Evolutionary conservation across 2,797 vertebrate species (phyloP).

Genomic region (Pitangus sulphuratus): DNA sequence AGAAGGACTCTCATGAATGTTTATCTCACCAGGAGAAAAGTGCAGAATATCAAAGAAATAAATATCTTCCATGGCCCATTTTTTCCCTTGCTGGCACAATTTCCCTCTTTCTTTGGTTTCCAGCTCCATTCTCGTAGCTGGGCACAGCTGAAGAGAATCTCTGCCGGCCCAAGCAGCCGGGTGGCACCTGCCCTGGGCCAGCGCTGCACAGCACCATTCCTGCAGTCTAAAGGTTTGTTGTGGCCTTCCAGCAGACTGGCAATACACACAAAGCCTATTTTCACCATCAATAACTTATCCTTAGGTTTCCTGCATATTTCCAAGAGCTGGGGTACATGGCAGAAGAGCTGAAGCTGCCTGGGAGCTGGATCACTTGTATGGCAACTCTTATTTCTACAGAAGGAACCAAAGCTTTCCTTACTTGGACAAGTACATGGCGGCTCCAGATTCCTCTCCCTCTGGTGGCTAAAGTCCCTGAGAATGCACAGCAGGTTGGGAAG

Average conservation of each 20-base stretch:
- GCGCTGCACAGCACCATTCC: fast-evolving
- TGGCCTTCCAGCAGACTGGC: not conserved
- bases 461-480: not conserved
- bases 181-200: fast-evolving
- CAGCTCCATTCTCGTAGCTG: not conserved
- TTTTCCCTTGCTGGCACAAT: not conserved
- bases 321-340: fast-evolving
- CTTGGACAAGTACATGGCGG: not conserved
- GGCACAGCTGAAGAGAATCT: not conserved
- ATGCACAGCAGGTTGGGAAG: not conserved
- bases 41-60: not conserved
- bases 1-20: not conserved
- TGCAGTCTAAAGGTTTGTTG: not conserved
- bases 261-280: not conserved
- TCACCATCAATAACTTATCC: not conserved
- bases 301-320: not conserved
- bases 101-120: not conserved
- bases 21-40: not conserved
- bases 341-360: not conserved
- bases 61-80: not conserved
- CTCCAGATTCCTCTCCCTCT: not conserved
- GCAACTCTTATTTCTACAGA: not conserved
- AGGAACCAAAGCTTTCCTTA: not conserved
- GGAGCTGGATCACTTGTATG: not conserved
- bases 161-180: not conserved